These are phyloP conservation scores for Enteromius unitaeniatus DNA, from an alignment of 2,797 vertebrate species.

Conservation along the genomic window DNA sequence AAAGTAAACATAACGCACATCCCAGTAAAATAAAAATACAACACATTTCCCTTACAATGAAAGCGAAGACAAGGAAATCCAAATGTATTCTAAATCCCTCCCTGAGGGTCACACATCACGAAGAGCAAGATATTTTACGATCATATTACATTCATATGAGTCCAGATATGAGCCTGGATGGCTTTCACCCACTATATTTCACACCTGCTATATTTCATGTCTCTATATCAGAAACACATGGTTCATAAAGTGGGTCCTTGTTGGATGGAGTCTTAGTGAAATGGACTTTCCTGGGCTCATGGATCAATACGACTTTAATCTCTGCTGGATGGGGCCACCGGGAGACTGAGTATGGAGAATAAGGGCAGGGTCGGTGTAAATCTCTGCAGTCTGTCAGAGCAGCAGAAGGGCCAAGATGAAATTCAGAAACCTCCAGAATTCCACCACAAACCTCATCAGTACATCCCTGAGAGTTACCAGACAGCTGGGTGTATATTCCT, in stretches of 20 bases:
- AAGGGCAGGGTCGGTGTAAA: constrained; percentile 65
- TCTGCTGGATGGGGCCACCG: constrained; percentile 69
- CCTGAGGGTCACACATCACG: constrained; percentile 9
- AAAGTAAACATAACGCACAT: too few species aligned
- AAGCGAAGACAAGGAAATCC: constrained; percentile 3
- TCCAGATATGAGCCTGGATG: constrained; percentile 18
- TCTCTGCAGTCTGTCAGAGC: constrained; percentile 60
- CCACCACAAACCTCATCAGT: constrained; percentile 41
- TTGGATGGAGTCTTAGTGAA: constrained; percentile 80
- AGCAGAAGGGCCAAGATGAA: constrained; percentile 16
- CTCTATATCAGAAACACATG: constrained; percentile 65
- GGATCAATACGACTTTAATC: constrained; percentile 80
- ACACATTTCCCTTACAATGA: neutral
- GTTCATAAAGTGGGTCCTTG: constrained; percentile 66
- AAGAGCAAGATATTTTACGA: constrained; percentile 28
- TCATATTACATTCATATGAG: constrained; percentile 38
- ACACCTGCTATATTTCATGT: constrained; percentile 58
- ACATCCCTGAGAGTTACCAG: constrained; percentile 11
- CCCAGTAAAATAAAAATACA: neutral
- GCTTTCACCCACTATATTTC: constrained; percentile 40
- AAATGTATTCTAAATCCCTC: constrained; percentile 20
- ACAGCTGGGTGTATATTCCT: constrained; percentile 19
- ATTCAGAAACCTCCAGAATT: constrained; percentile 48
- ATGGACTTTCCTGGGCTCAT: constrained; percentile 73
- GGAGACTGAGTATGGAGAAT: constrained; percentile 61